Evolutionary conservation across 2,113 vertebrate genomes (phyloP).

Genomic region (Apaloderma vittatum): DNA sequence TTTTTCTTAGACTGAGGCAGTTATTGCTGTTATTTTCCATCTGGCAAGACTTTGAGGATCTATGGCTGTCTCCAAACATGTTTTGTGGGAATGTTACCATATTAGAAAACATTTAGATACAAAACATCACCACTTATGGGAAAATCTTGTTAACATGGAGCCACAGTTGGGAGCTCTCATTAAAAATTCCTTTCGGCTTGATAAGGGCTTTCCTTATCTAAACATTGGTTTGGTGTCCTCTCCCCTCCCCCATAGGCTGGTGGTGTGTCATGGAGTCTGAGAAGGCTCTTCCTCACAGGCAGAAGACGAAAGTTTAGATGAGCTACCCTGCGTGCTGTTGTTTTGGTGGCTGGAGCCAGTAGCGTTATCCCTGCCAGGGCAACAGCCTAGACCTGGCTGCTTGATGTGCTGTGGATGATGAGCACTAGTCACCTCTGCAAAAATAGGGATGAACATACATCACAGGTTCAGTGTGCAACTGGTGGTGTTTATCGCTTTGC

Average conservation of each 20-base stretch:
- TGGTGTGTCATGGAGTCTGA: neutral
- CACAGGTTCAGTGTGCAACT: neutral
- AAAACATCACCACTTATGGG: neutral
- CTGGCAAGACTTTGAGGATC: conserved; percentile 7
- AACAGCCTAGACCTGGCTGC: accelerated
- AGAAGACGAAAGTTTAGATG: neutral
- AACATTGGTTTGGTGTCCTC: conserved; percentile 47
- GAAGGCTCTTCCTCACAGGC: neutral
- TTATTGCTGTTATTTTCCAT: conserved; percentile 40
- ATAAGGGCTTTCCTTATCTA: conserved; percentile 65
- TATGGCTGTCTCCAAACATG: neutral
- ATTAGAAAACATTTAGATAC: conserved; percentile 15
- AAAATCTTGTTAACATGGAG: conserved; percentile 70
- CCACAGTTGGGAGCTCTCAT: neutral
- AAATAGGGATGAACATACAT: neutral
- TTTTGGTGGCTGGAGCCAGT: neutral
- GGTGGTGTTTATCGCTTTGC: neutral
- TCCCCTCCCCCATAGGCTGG: neutral
- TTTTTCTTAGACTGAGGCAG: neutral
- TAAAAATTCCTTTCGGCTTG: conserved; percentile 61
- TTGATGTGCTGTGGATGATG: neutral
- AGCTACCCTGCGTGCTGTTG: neutral
- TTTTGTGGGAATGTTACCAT: conserved; percentile 42
- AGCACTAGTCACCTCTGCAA: accelerated
- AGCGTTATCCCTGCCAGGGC: neutral